phyloP scores from a whole-genome alignment of 2,797 vertebrate genomes.

The Sebastes itinus region DNA sequence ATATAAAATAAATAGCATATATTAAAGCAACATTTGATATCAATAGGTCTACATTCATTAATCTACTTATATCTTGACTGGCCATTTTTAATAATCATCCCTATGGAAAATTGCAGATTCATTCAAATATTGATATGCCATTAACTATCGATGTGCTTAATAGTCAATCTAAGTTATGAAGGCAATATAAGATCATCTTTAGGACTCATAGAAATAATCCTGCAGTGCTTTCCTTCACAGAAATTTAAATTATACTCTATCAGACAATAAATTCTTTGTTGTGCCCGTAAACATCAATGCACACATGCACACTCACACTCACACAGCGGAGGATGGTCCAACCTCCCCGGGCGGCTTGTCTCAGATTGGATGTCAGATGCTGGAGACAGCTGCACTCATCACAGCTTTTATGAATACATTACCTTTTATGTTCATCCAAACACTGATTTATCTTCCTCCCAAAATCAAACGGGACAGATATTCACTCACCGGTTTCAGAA shows the following conservation, averaged over 20 bases:
- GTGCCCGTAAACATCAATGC: slow-evolving; percentile 29
- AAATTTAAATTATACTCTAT: slow-evolving; percentile 25
- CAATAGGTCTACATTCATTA: background rate
- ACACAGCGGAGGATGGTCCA: slow-evolving; percentile 50
- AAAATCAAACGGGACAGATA: slow-evolving; percentile 69
- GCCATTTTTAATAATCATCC: background rate
- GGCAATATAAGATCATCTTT: background rate
- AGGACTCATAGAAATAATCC: slow-evolving; percentile 8
- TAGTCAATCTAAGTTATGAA: background rate
- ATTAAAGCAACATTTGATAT: background rate
- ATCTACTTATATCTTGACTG: background rate
- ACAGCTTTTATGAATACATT: slow-evolving; percentile 82
- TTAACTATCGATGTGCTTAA: background rate
- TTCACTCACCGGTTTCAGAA: slow-evolving; percentile 43
- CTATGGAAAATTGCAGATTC: background rate
- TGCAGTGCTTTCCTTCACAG: slow-evolving; percentile 4
- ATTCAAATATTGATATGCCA: background rate
- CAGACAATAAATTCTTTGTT: slow-evolving; percentile 39
- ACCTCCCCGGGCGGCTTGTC: slow-evolving; percentile 59
- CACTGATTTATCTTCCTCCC: slow-evolving; percentile 80
- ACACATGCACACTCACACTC: slow-evolving; percentile 6
- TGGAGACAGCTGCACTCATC: slow-evolving; percentile 83
- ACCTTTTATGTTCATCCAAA: slow-evolving; percentile 80
- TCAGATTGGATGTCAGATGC: slow-evolving; percentile 79
- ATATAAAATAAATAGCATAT: background rate